A percentile compares a stretch with the other conserved stretches of the same genome.
phyloP scores from a whole-genome alignment of 2,113 vertebrate species.

The Coturnix japonica region DNA sequence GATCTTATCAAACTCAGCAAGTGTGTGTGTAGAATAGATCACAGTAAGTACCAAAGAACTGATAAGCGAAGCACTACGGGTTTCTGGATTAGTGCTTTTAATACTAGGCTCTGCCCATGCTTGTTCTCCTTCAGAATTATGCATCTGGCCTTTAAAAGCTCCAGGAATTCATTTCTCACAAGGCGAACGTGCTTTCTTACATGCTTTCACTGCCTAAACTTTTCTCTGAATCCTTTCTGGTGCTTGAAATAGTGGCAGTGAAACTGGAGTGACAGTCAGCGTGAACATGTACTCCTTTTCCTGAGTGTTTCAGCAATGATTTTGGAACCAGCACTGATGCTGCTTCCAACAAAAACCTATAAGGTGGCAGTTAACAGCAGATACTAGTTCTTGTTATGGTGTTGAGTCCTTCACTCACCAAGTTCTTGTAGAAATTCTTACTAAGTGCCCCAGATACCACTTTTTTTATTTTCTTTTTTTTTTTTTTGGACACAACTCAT shows the following conservation, averaged over 20 bases:
- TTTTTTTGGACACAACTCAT: fast-evolving
- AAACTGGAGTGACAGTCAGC: neutral
- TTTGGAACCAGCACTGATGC: neutral
- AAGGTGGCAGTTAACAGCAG: neutral
- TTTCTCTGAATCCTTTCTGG: neutral
- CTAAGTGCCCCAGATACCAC: neutral
- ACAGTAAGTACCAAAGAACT: neutral
- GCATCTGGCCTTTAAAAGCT: neutral
- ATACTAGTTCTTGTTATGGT: neutral
- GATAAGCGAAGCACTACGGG: neutral
- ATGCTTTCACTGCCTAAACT: neutral
- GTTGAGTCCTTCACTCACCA: neutral
- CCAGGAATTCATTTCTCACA: neutral
- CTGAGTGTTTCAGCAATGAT: neutral
- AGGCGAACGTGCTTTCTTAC: neutral
- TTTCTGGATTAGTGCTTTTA: neutral
- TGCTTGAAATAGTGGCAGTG: neutral
- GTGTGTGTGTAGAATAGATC: neutral
- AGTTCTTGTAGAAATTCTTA: neutral
- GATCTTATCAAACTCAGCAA: neutral
- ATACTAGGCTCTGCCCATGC: neutral
- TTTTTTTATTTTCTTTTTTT: neutral
- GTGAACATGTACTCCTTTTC: neutral
- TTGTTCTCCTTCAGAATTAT: neutral
- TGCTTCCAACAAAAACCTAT: neutral